Conservation (phyloP, 1,140 invertebrate genomes). For the Sminthurinus signatus region DNA sequence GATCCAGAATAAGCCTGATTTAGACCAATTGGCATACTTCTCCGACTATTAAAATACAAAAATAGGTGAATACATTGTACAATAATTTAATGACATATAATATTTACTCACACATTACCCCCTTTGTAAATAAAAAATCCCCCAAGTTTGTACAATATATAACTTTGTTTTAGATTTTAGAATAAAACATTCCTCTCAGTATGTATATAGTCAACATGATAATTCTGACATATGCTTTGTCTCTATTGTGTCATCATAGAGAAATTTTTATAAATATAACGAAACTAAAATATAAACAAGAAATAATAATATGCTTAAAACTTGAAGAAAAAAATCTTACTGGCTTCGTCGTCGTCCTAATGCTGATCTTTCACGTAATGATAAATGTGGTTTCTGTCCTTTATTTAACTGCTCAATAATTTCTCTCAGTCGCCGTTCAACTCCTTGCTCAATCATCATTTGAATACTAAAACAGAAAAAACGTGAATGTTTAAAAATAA, state of each 20-base stretch:
- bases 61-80: background rate
- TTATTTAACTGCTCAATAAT: constrained; percentile 37
- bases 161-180: no score
- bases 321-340: no score
- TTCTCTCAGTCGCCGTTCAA: constrained; percentile 31
- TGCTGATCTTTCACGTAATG: background rate
- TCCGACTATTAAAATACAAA: constrained; percentile 20
- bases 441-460: constrained; percentile 35
- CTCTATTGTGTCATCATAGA: no score
- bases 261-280: no score
- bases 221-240: no score
- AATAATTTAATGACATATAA: background rate
- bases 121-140: no score
- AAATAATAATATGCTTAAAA: no score
- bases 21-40: constrained; percentile 36
- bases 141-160: no score
- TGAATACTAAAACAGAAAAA: constrained; percentile 27
- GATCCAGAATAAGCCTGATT: constrained; percentile 36
- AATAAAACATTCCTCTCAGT: no score
- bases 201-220: background rate
- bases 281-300: no score
- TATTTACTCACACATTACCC: no score
- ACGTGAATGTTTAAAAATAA: background rate
- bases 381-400: constrained; percentile 25
- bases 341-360: constrained; percentile 10